Evolutionary conservation across 30 jellyfish, hydroid and myxozoan species (phyloP).

Genomic region (Phacellophora camtschatica): DNA sequence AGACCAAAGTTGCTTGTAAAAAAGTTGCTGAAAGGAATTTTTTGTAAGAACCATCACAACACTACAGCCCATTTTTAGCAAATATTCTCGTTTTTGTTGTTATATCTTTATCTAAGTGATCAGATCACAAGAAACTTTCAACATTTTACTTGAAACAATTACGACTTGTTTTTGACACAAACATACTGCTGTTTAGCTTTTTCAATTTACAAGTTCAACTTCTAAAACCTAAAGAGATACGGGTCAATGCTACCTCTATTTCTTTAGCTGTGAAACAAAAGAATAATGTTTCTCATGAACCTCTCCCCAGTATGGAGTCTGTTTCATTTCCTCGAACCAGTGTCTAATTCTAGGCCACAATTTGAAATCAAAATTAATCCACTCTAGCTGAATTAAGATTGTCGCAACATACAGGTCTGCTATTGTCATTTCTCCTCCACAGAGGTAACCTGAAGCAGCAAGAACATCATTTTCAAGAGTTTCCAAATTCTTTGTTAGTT

Average conservation of each 20-base stretch:
- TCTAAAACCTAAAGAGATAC: too few species aligned
- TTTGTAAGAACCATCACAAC: too few species aligned
- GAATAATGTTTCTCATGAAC: conserved; percentile 93
- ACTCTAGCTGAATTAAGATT: conserved; percentile 77
- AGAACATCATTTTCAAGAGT: conserved; percentile 69
- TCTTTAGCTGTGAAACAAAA: conserved; percentile 64
- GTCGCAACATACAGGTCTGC: conserved; percentile 93
- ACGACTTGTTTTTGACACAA: too few species aligned
- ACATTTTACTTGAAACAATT: too few species aligned
- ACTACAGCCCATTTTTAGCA: too few species aligned
- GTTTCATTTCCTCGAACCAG: conserved; percentile 64
- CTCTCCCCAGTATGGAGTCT: conserved; percentile 53
- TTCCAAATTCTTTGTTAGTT: conserved; percentile 74
- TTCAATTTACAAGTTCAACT: too few species aligned
- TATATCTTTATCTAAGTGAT: too few species aligned
- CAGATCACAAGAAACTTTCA: too few species aligned
- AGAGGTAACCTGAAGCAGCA: conserved; percentile 26
- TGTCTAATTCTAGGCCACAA: conserved; percentile 74
- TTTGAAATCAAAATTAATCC: conserved; percentile 82
- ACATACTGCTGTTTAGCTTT: too few species aligned
- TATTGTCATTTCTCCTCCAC: conserved; percentile 67
- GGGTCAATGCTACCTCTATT: background rate
- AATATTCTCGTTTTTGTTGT: too few species aligned
- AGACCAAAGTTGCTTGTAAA: too few species aligned
- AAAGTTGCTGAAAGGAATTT: too few species aligned